Percentiles rank a stretch among this genome's conserved stretches.
Evolutionary conservation across 2,888 invertebrate genomes (phyloP).

Genomic region (Cylloceria caligata): DNA sequence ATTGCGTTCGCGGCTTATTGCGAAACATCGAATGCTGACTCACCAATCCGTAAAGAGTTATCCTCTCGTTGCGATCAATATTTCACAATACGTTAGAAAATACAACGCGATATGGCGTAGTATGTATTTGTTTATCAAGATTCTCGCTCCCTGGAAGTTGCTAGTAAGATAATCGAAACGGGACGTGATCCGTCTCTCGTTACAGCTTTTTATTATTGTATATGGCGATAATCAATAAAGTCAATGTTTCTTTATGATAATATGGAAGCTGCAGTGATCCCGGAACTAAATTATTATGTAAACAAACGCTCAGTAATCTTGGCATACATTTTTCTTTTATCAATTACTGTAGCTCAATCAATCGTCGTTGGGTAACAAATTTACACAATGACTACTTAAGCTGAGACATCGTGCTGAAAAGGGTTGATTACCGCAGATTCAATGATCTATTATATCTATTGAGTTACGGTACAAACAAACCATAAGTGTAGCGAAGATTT

Average conservation of each 20-base stretch:
- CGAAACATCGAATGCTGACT: constrained; percentile 6
- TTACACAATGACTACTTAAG: background rate
- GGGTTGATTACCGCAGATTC: too few relatives aligned
- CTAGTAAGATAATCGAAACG: constrained; percentile 12
- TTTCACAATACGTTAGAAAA: background rate
- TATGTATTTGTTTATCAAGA: constrained; percentile 21
- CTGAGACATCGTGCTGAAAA: too few relatives aligned
- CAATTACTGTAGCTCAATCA: background rate
- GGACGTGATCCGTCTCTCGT: constrained; percentile 8
- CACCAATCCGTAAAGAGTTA: constrained; percentile 16
- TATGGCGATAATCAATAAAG: background rate
- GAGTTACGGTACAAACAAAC: too few relatives aligned
- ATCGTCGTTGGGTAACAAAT: too few relatives aligned
- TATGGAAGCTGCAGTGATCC: background rate
- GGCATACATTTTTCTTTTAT: background rate
- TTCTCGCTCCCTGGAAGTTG: background rate
- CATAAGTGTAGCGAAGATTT: too few relatives aligned
- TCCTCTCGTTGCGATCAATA: background rate
- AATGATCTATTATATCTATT: too few relatives aligned
- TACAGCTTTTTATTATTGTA: constrained; percentile 10
- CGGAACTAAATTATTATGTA: constrained; percentile 2
- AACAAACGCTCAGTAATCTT: background rate
- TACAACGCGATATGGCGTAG: constrained; percentile 3
- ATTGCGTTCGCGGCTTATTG: background rate
- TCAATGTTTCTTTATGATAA: background rate